Base-by-base conservation (phyloP, 1,140 invertebrate genomes). In the Battus philenor region DNA sequence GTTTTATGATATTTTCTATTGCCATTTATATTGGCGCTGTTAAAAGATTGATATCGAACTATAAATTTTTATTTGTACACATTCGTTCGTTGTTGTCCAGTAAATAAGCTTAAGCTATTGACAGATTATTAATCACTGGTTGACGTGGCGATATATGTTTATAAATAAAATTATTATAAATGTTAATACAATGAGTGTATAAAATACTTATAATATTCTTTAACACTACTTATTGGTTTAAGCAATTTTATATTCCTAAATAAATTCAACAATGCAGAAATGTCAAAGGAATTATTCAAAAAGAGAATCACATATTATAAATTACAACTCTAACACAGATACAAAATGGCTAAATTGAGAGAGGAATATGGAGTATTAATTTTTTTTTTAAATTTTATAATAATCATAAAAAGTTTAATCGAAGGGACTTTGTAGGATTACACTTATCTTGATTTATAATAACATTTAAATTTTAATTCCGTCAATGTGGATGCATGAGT, bases 241-340 rank as follows among this genome's bases (percentile, higher is more conserved):
- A n/a, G n/a, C n/a, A n/a, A n/a, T n/a, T 20, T 20, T 41, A 41
- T 27, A 27, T 10, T 41, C 24, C 24, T 41, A 29, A 41, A 41
- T 41, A 41, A 41, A 29, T 16, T 9, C 5, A 41, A 41, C 10
- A 29, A 22, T 16, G 8, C 13, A 39, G 36, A 30, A 43, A 33
- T 47, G 30, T 47, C 44, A 51, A 46, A 33, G 39, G 49, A 57
- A 52, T 68, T 52, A 66, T 61, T n/a, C 62, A 58, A 59, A 64
- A 66, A 54, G 48, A 47, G 56, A 57, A 54, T 59, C 47, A 55
- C 54, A 51, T 59, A 59, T 50, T 53, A 57, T 49, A 47, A 49
- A 64, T 67, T 61, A 67, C 47, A 54, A 66, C 48, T 34, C 65
- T 74, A 74, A 71, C 68, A 67, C 65, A 69, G 61, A 73, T 46